Conservation (phyloP, 2,113 vertebrate genomes). For the Rhinolophus sinicus region DNA sequence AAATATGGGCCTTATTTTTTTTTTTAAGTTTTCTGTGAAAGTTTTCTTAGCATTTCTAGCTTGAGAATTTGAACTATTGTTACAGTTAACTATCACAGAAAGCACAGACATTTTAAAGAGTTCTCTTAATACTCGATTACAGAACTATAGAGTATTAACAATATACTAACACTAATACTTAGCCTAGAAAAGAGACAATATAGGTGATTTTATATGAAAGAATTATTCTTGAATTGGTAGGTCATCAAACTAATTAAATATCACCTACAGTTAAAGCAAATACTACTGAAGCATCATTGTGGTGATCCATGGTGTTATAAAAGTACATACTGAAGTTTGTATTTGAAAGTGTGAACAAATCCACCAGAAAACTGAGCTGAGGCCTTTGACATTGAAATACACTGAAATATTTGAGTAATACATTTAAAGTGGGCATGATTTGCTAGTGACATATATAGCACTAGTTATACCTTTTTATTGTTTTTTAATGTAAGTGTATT, state of each 20-base stretch:
- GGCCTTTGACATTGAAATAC: background rate
- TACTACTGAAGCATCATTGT: background rate
- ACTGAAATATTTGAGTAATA: background rate
- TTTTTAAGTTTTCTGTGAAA: conserved; percentile 50
- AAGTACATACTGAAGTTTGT: background rate
- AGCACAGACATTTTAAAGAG: background rate
- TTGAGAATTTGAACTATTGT: background rate
- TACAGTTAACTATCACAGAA: background rate
- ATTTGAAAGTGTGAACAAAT: background rate
- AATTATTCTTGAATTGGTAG: background rate
- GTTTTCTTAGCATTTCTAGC: background rate
- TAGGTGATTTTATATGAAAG: background rate
- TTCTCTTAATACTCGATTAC: background rate
- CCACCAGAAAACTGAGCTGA: background rate
- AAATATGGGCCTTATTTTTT: conserved; percentile 75
- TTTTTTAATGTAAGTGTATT: background rate
- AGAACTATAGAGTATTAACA: background rate
- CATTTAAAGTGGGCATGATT: background rate
- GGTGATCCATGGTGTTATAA: background rate
- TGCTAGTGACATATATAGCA: background rate
- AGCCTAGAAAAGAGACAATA: background rate
- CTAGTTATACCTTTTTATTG: background rate
- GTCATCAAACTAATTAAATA: background rate
- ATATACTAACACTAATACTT: background rate
- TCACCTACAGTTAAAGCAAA: background rate